phyloP scores from a whole-genome alignment of 2,888 invertebrate species.

The Deroplatys truncata region DNA sequence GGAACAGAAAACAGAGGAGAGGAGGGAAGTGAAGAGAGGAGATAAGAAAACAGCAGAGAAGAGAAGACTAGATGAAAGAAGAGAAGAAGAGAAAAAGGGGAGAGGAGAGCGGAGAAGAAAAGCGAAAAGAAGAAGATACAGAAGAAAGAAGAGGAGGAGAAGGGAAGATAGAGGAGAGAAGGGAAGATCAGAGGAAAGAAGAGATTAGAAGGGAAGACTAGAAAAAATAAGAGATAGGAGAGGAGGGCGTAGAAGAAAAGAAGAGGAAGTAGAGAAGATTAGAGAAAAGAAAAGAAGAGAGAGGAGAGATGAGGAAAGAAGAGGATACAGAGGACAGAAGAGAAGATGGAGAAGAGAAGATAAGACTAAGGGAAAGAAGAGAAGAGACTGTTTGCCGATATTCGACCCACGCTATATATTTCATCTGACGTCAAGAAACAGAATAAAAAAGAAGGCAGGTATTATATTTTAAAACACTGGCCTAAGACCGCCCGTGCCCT shows the following conservation, averaged over 20 bases:
- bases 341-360: neutral
- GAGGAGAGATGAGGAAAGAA: neutral
- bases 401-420: neutral
- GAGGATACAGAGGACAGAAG: no score
- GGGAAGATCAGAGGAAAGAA: neutral
- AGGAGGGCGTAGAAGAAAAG: neutral
- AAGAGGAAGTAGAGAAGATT: neutral
- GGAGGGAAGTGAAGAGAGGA: no score
- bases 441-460: neutral
- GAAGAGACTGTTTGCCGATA: neutral
- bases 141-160: no score
- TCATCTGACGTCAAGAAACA: neutral
- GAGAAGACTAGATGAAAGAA: no score
- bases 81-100: no score
- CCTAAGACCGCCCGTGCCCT: neutral
- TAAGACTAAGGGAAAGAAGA: neutral
- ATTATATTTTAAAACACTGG: constrained; percentile 1
- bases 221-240: neutral
- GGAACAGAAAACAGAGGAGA: no score
- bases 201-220: neutral
- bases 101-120: no score
- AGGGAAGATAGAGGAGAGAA: neutral
- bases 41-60: no score
- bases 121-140: no score
- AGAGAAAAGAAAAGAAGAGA: neutral